A percentile compares a stretch with the other conserved stretches of the same genome.
These are phyloP conservation scores for Antheraea yamamai DNA, from an alignment of 2,888 invertebrate species.

Conservation along the genomic window DNA sequence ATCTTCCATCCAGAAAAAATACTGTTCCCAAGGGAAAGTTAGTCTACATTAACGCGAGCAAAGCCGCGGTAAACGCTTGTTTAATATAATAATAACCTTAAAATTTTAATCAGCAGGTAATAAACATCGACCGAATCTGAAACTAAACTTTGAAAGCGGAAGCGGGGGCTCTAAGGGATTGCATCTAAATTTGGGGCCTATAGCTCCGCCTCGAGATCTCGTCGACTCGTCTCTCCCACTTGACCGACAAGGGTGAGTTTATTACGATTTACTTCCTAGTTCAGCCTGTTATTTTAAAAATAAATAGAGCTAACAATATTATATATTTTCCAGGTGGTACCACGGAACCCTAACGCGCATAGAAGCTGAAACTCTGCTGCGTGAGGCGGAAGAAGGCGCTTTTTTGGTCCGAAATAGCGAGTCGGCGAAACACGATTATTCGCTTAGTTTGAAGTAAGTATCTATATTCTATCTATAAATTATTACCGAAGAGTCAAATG, in stretches of 20 bases:
- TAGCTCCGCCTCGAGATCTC: slow-evolving; percentile 86
- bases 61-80: background rate
- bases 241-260: slow-evolving; percentile 91
- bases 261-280: slow-evolving; percentile 11
- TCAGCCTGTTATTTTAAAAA: slow-evolving; percentile 9
- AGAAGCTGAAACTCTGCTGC: slow-evolving; percentile 94
- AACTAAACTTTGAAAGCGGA: slow-evolving; percentile 86
- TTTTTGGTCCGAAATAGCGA: slow-evolving; percentile 97
- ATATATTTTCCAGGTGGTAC: slow-evolving; percentile 88
- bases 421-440: slow-evolving; percentile 96
- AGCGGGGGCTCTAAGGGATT: slow-evolving; percentile 79
- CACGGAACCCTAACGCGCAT: slow-evolving; percentile 95
- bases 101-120: slow-evolving; percentile 58
- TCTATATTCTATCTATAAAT: background rate
- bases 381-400: slow-evolving; percentile 93
- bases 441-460: slow-evolving; percentile 95
- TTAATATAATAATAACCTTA: background rate
- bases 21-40: no score
- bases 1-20: no score
- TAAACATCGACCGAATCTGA: slow-evolving; percentile 86
- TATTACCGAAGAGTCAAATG: background rate
- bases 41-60: no score
- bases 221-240: slow-evolving; percentile 91
- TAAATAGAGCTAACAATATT: background rate
- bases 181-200: slow-evolving; percentile 87